Evolutionary conservation across 2,797 vertebrate species (phyloP).

Genomic region (Tangara arthus): DNA sequence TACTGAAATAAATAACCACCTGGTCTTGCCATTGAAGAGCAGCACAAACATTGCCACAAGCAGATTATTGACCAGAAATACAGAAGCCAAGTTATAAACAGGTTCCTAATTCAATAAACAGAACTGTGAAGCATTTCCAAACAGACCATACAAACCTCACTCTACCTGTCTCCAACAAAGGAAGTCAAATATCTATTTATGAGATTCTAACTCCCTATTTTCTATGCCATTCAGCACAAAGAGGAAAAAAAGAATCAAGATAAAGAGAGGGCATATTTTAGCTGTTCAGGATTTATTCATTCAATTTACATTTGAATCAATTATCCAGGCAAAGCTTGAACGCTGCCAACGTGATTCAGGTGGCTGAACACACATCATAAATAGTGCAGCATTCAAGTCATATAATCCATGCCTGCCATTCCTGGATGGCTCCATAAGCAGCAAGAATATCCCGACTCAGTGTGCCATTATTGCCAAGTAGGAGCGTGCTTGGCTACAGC

Average conservation of each 20-base stretch:
- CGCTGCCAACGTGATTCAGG: conserved; percentile 24
- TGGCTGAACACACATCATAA: conserved; percentile 30
- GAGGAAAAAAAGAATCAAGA: conserved; percentile 19
- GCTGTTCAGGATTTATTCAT: conserved; percentile 30
- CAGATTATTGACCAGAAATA: background rate
- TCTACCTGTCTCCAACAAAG: background rate
- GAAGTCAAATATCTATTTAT: conserved; percentile 15
- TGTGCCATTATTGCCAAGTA: accelerated
- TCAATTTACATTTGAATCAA: conserved; percentile 58
- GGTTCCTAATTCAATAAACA: background rate
- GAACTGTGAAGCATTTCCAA: background rate
- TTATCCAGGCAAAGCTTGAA: conserved; percentile 27
- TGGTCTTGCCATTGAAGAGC: background rate
- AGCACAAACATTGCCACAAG: background rate
- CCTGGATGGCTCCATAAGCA: background rate
- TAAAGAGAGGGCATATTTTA: conserved; percentile 33
- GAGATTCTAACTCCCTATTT: conserved; percentile 23
- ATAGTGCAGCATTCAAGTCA: background rate
- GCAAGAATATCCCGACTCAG: background rate
- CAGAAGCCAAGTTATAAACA: background rate
- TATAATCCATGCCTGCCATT: background rate
- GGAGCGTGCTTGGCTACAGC: background rate
- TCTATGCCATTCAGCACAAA: background rate
- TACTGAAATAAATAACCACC: background rate
- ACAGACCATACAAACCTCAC: background rate